Base-by-base conservation (phyloP, 2,113 vertebrate genomes). In the Mastomys natalensis region DNA sequence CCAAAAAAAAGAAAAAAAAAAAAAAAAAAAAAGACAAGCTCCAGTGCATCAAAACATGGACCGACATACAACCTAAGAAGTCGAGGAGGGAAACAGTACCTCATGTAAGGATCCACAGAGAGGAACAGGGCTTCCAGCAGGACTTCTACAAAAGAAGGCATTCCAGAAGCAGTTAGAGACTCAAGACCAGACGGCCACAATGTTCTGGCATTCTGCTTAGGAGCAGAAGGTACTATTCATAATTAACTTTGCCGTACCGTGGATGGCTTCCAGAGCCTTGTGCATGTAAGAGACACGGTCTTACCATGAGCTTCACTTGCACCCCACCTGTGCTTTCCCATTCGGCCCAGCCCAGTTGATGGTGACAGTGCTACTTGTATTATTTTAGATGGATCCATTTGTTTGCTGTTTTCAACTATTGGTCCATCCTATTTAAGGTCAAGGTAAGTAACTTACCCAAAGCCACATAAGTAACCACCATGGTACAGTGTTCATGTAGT, bases 31-130 rank as follows among this genome's bases (percentile, higher is more conserved):
- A n/a, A n/a, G n/a, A n/a, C n/a, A n/a, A n/a, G n/a, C 31, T 55
- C 5, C 13, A 16, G 16, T 70, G 22, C 22, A 87, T 91, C 51
- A 43, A 96, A 24, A 15, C 2, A 96, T 4, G 29, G 80, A 62
- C 51, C 84, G 17, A 91, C 5, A 19, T 26, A 90, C n/a, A 84
- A 43, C 22, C 60, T 60, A 73, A 96, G 3, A 93, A 43, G 45
- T 53, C 76, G 58, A 85, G 77, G 72, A 95, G 45, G 90, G 87
- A 92, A 19, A 64, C 48, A 90, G 66, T 98, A 99, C 99, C 99
- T 99, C 99, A 99, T 99, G 96, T 99, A 99, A 40, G 99, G 99
- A 96, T 99, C 99, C 74, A 99, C 98, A 43, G 99, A 99, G 96
- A 99, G 98, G 98, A 99, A 99, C 91, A 99, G 93, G 0, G 99